These are phyloP conservation scores for Eubasilissa splendida DNA, from an alignment of 2,888 invertebrate genomes.

Conservation along the genomic window DNA sequence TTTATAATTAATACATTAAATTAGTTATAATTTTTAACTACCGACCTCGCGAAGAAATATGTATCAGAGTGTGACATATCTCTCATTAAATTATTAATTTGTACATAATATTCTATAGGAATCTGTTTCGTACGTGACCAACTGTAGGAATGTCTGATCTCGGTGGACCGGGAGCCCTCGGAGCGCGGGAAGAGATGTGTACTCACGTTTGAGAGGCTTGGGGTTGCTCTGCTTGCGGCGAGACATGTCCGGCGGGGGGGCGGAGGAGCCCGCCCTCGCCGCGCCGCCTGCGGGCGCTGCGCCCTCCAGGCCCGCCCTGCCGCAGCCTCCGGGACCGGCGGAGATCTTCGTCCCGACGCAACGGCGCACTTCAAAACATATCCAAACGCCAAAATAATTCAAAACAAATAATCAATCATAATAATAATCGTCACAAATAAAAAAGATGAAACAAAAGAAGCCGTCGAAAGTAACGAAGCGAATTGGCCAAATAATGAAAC, in stretches of 20 bases:
- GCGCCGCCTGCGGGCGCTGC: conserved; percentile 54
- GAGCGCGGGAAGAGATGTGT: background rate
- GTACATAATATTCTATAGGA: no score
- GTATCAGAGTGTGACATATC: no score
- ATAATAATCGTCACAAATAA: background rate
- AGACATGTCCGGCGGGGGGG: conserved; percentile 78
- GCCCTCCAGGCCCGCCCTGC: conserved; percentile 49
- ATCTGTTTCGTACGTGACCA: no score
- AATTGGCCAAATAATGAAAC: conserved; percentile 18
- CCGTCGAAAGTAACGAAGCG: conserved; percentile 1
- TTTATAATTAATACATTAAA: no score
- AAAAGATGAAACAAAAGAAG: background rate
- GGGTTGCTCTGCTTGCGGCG: conserved; percentile 97
- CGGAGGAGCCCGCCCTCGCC: conserved; percentile 54
- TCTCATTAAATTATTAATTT: no score
- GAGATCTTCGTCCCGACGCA: background rate
- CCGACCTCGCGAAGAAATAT: no score
- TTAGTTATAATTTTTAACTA: no score
- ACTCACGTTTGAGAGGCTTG: conserved; percentile 95
- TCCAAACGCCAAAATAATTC: conserved; percentile 26
- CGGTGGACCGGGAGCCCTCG: no score
- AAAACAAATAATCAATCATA: conserved; percentile 33
- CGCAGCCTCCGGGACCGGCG: conserved; percentile 21
- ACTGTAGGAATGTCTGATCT: no score
- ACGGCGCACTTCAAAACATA: conserved; percentile 14